Evolutionary conservation across 2,113 vertebrate species (phyloP).

Genomic region (Cricetomys ansorgei): DNA sequence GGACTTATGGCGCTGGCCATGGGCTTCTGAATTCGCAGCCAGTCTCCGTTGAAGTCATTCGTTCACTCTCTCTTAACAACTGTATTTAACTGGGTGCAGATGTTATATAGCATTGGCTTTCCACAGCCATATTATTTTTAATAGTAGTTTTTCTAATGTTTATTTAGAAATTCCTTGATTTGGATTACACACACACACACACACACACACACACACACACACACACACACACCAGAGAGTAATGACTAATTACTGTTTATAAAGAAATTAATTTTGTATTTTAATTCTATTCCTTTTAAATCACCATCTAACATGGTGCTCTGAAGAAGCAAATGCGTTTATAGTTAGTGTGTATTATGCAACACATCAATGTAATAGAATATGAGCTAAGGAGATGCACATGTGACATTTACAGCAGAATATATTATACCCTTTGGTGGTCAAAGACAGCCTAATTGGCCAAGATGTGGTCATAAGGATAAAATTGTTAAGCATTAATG

Average conservation of each 20-base stretch:
- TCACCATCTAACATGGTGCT: constrained; percentile 14
- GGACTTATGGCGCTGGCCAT: neutral
- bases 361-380: constrained; percentile 56
- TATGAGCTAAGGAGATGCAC: constrained; percentile 6
- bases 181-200: neutral
- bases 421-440: constrained; percentile 68
- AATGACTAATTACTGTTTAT: constrained; percentile 34
- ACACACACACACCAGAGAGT: neutral
- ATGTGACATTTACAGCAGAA: constrained; percentile 60
- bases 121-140: neutral
- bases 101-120: neutral
- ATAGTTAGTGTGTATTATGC: constrained; percentile 70
- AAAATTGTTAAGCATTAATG: constrained; percentile 77
- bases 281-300: constrained; percentile 51
- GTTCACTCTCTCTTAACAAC: neutral
- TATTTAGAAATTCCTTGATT: constrained; percentile 41
- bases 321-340: constrained; percentile 52
- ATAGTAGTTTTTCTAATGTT: constrained; percentile 22
- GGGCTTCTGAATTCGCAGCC: neutral
- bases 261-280: constrained; percentile 58
- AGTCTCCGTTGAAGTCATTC: neutral
- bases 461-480: constrained; percentile 75
- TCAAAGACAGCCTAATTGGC: constrained; percentile 76
- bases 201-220: neutral
- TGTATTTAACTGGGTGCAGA: constrained; percentile 6